phyloP scores from a whole-genome alignment of 2,113 vertebrate species.

The Dendrocopos noguchii region DNA sequence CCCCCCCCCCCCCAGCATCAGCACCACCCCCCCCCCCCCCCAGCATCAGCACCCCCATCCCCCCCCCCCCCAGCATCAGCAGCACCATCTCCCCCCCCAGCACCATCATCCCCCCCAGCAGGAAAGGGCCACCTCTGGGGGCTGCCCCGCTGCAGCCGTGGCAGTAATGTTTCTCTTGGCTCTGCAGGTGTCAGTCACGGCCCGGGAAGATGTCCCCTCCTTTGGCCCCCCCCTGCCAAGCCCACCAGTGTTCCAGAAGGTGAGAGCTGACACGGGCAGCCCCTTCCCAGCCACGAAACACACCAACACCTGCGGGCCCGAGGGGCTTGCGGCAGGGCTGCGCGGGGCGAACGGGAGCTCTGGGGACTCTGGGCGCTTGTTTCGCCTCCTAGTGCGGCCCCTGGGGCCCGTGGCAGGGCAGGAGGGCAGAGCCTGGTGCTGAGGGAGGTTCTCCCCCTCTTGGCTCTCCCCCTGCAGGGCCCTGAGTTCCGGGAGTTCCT shows the following conservation, averaged over 20 bases:
- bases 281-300: too few species aligned
- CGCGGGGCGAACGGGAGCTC: not conserved
- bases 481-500: constrained; percentile 93
- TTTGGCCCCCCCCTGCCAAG: constrained; percentile 90
- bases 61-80: too few species aligned
- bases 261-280: constrained; percentile 27
- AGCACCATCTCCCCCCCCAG: too few species aligned
- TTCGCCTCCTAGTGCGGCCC: not conserved
- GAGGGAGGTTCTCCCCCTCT: not conserved
- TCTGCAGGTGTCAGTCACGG: constrained; percentile 90
- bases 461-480: constrained; percentile 69
- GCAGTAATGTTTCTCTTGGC: rapidly evolving
- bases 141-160: rapidly evolving
- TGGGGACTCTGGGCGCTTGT: not conserved
- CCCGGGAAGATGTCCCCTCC: constrained; percentile 89
- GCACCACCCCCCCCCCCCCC: too few species aligned
- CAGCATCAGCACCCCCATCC: too few species aligned
- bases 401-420: not conserved
- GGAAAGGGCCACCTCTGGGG: too few species aligned
- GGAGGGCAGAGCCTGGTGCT: rapidly evolving
- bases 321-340: not conserved
- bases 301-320: rapidly evolving
- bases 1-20: too few species aligned
- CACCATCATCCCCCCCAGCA: too few species aligned
- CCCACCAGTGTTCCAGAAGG: constrained; percentile 90